phyloP scores from a whole-genome alignment of 2,888 invertebrate genomes.

The Lithophane semibrunnea region DNA sequence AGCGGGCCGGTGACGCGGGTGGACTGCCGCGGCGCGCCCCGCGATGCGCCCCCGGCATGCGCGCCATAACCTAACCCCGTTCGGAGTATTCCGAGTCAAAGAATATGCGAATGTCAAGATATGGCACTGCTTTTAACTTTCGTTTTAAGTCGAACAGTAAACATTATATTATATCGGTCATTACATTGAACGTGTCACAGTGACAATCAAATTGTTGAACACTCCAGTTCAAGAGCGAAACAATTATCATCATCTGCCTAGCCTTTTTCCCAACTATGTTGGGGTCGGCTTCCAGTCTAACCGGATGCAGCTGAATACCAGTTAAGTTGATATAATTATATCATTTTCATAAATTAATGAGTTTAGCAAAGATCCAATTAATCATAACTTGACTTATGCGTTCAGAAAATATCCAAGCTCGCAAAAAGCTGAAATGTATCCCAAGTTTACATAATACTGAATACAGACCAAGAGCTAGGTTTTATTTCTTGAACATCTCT shows the following conservation, averaged over 20 bases:
- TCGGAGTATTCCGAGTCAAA: conserved; percentile 71
- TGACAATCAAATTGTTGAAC: background rate
- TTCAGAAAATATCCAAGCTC: background rate
- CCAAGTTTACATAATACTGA: conserved; percentile 11
- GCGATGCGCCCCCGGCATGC: conserved; percentile 75
- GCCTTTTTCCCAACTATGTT: no score
- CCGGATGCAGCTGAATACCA: no score
- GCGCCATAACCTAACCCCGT: conserved; percentile 78
- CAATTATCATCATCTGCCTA: no score
- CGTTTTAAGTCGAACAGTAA: conserved; percentile 19
- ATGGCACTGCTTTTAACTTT: conserved; percentile 57
- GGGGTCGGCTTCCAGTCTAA: no score
- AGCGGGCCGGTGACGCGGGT: conserved; percentile 73
- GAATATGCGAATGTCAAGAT: conserved; percentile 68
- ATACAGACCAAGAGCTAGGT: background rate
- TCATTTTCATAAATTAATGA: conserved; percentile 1
- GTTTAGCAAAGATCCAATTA: background rate
- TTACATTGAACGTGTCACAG: background rate
- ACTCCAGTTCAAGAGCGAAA: background rate
- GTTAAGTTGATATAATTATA: background rate
- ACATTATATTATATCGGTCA: conserved; percentile 6
- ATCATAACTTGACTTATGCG: background rate
- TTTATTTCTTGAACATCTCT: conserved; percentile 13
- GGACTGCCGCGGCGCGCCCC: conserved; percentile 79
- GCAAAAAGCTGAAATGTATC: background rate